These are phyloP conservation scores for Melinaea marsaeus DNA, from an alignment of 2,888 invertebrate species.

Conservation along the genomic window DNA sequence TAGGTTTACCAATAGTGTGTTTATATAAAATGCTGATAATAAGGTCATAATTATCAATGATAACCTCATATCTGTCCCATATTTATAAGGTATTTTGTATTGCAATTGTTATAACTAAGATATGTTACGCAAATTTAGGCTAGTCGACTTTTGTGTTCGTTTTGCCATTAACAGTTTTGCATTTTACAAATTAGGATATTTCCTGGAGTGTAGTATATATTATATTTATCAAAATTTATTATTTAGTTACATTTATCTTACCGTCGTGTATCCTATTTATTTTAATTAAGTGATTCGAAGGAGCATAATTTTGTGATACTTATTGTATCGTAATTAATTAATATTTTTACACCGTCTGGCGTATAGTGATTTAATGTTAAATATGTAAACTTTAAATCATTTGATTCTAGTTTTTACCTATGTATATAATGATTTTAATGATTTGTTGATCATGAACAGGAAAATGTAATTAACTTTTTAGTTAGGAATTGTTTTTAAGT, in stretches of 20 bases:
- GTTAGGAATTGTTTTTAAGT: background rate
- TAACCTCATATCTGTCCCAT: background rate
- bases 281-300: background rate
- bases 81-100: background rate
- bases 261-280: background rate
- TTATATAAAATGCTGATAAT: no score
- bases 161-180: slow-evolving; percentile 18
- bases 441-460: background rate
- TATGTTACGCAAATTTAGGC: slow-evolving; percentile 12
- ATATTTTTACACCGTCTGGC: no score
- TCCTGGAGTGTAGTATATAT: background rate
- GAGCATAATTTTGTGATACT: background rate
- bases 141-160: slow-evolving; percentile 28
- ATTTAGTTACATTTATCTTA: background rate
- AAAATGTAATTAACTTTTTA: background rate
- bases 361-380: background rate
- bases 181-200: slow-evolving; percentile 2
- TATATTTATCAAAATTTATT: slow-evolving; percentile 14
- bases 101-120: slow-evolving; percentile 6
- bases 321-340: background rate
- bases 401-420: background rate
- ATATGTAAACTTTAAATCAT: slow-evolving; percentile 1
- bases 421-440: background rate
- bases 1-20: no score
- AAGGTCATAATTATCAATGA: background rate